A percentile compares a stretch with the other conserved stretches of the same genome.
phyloP scores from a whole-genome alignment of 2,888 invertebrate species.

The Amiota mariae region DNA sequence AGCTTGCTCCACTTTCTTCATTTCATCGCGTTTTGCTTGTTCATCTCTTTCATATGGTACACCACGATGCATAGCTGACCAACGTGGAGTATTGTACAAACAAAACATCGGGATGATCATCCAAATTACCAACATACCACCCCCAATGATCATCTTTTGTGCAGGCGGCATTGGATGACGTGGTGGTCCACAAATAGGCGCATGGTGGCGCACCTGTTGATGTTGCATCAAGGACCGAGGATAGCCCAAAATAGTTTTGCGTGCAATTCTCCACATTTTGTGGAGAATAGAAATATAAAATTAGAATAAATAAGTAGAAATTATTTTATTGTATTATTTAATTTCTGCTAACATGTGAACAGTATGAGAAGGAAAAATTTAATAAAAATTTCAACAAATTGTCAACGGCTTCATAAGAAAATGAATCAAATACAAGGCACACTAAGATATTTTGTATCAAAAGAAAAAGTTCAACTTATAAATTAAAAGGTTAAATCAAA shows the following conservation, averaged over 20 bases:
- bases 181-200: constrained; percentile 57
- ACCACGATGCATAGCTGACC: constrained; percentile 51
- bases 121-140: constrained; percentile 49
- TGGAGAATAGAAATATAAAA: neutral
- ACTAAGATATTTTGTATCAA: constrained; percentile 45
- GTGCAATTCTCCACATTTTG: no score
- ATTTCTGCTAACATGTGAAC: neutral
- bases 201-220: constrained; percentile 45
- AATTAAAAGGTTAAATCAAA: constrained; percentile 50
- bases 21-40: constrained; percentile 11
- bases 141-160: constrained; percentile 47
- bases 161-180: constrained; percentile 50
- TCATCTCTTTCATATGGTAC: constrained; percentile 33
- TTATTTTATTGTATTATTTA: neutral
- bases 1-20: neutral
- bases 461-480: constrained; percentile 47
- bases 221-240: constrained; percentile 26
- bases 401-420: neutral
- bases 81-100: constrained; percentile 50
- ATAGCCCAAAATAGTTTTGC: neutral
- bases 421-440: constrained; percentile 33
- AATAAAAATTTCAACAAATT: neutral
- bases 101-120: constrained; percentile 58
- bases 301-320: neutral
- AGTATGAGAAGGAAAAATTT: constrained; percentile 25